Evolutionary conservation across 2,797 vertebrate species (phyloP), one percentile per base, ranked within the genome.

Genomic region (Notoglanidium macrostoma): DNA sequence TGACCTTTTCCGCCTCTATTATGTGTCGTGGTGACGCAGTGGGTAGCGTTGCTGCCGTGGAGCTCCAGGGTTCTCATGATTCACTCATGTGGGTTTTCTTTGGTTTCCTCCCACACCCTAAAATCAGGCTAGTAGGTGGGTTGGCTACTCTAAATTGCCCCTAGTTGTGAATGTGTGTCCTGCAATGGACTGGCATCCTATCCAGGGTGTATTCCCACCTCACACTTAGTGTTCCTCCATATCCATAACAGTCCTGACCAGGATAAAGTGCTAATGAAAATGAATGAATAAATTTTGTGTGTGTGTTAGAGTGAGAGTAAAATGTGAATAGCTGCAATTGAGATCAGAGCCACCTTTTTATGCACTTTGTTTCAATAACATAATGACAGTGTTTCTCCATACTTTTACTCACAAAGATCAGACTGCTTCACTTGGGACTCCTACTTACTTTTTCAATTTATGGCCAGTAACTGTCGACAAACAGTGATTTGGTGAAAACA

Each of bases 301-400:
- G 57, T 67, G 65, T 51, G 44, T 63, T n/a, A 77, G n/a, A 68
- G 78, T 77, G 14, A 68, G 29, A 70, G 46, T 57, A 85, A 81
- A 81, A 85, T 35, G 78, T 57, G 59, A 83, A 73, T 70, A 82
- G 81, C 40, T 82, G 70, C 32, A 44, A 26, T 61, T 63, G 26
- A 3, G 57, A 65, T 46, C n/a, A 46, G 46, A 21, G 51, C 59
- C 44, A 82, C 6, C 23, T 61, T 61, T 61, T 8, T 40, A 67
- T 51, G 5, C 63, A 67, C 44, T 23, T 83, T 32, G 4, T 83
- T 70, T 83, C 63, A 54, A 35, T 51, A 54, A 68, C 9, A 67
- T 68, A 46, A 19, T 32, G 76, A 55, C 54, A 23, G 29, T 57
- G 12, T 29, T 57, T 78, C 29, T 12, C 14, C 4, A 0, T 78